Conservation (phyloP, 2,797 vertebrate genomes). For the Cephalopachus bancanus region DNA sequence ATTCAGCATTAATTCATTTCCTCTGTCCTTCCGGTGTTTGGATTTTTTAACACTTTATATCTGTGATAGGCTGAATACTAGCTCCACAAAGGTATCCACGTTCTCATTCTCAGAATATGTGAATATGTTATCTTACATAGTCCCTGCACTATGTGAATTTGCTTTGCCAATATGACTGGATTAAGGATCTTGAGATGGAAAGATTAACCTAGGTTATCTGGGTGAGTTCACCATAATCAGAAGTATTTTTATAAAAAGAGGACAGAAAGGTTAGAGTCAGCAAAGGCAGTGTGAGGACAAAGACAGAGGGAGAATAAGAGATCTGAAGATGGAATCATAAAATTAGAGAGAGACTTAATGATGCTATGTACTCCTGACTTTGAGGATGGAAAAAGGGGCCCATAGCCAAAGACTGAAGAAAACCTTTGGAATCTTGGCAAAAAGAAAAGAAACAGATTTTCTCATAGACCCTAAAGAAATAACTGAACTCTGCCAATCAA, state of each 20-base stretch:
- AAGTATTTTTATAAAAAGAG: not conserved
- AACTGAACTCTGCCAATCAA: not conserved
- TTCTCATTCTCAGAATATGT: not conserved
- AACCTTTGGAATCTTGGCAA: not conserved
- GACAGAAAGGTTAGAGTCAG: not conserved
- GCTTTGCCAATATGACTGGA: not conserved
- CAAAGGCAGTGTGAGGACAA: not conserved
- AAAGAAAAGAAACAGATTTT: not conserved
- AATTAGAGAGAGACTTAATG: not conserved
- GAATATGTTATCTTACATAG: not conserved
- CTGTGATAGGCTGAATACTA: not conserved
- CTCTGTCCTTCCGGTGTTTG: not conserved
- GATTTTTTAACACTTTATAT: not conserved
- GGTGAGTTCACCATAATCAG: not conserved
- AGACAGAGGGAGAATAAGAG: not conserved
- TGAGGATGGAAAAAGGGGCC: not conserved
- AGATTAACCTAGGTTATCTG: not conserved
- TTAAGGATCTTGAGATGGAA: not conserved
- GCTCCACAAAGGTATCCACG: not conserved
- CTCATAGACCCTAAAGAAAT: not conserved
- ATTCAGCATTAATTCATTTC: not conserved
- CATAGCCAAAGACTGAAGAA: accelerated
- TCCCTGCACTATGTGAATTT: not conserved
- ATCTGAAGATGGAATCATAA: not conserved
- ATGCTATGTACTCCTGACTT: not conserved